phyloP scores from a whole-genome alignment of 2,888 invertebrate species.

The Ornithoptera priamus region DNA sequence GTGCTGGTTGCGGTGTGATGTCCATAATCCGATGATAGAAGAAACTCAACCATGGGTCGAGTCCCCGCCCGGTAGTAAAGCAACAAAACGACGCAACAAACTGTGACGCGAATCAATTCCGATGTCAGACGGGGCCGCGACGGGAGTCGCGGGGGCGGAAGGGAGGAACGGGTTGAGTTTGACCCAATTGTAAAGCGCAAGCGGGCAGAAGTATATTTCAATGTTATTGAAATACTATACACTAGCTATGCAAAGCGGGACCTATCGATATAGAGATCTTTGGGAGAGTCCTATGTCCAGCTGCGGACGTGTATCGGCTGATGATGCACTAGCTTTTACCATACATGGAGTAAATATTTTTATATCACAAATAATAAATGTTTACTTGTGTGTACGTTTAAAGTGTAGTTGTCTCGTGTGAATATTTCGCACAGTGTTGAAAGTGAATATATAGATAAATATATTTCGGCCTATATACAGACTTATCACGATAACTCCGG shows the following conservation, averaged over 20 bases:
- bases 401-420: no score
- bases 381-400: no score
- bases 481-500: no score
- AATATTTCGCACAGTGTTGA: no score
- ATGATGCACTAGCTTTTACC: no score
- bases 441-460: no score
- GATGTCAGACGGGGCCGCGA: constrained; percentile 35
- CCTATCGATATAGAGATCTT: no score
- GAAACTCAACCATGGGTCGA: not conserved
- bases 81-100: constrained; percentile 29
- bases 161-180: constrained; percentile 15
- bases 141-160: constrained; percentile 6
- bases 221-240: not conserved
- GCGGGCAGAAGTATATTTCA: not conserved
- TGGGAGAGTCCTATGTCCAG: no score
- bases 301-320: no score
- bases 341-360: no score
- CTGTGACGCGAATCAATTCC: constrained; percentile 47
- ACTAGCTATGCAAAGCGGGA: not conserved
- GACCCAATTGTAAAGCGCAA: constrained; percentile 6
- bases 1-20: not conserved
- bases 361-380: no score
- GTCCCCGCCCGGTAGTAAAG: constrained; percentile 3
- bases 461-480: no score
- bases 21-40: not conserved